Evolutionary conservation across 2,888 invertebrate genomes (phyloP).

Genomic region (Glaucopsyche alexis): DNA sequence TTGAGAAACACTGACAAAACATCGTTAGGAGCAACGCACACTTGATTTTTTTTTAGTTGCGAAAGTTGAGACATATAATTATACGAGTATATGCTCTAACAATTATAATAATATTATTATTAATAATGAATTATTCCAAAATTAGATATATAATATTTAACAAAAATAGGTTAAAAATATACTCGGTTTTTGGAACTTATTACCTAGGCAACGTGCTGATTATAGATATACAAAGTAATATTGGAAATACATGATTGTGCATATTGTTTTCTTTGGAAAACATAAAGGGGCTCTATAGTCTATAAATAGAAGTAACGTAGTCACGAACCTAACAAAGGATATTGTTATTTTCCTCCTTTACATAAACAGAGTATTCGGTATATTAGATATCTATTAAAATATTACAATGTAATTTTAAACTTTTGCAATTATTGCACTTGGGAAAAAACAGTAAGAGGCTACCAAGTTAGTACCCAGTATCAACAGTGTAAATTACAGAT

Average conservation of each 20-base stretch:
- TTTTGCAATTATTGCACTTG: neutral
- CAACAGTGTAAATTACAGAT: too few species aligned
- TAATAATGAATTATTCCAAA: too few species aligned
- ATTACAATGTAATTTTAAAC: neutral
- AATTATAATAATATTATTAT: neutral
- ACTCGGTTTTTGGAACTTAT: too few species aligned
- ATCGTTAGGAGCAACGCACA: neutral
- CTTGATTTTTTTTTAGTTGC: too few species aligned
- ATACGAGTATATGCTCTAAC: too few species aligned
- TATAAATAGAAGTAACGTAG: neutral
- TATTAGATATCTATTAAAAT: neutral
- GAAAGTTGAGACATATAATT: too few species aligned
- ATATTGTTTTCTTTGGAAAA: constrained; percentile 8
- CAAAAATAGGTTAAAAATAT: too few species aligned
- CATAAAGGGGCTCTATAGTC: neutral
- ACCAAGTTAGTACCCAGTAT: neutral
- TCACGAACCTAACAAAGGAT: constrained; percentile 14
- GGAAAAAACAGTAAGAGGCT: neutral
- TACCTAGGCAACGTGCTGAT: neutral
- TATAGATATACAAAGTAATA: neutral
- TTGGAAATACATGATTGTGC: neutral
- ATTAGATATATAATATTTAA: too few species aligned
- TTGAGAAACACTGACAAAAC: neutral
- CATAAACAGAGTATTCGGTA: constrained; percentile 7
- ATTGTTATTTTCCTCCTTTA: constrained; percentile 12